phyloP scores from a whole-genome alignment of 2,797 vertebrate species.

The Anableps anableps region DNA sequence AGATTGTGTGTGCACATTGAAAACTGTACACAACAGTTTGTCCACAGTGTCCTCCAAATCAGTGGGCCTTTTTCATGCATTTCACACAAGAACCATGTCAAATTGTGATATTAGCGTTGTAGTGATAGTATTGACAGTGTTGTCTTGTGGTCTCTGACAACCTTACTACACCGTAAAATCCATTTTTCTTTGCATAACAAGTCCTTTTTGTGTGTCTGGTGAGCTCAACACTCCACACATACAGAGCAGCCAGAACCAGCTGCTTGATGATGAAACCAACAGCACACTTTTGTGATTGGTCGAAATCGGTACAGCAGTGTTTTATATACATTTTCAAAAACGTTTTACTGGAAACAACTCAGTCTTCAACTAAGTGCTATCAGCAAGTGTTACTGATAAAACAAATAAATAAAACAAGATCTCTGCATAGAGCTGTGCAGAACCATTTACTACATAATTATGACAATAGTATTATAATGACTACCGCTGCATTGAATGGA shows the following conservation, averaged over 20 bases:
- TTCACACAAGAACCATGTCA: slow-evolving; percentile 43
- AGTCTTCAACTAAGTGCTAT: slow-evolving; percentile 10
- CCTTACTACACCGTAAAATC: slow-evolving; percentile 45
- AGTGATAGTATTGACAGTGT: slow-evolving; percentile 55
- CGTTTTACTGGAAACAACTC: background rate
- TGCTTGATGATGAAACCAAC: slow-evolving; percentile 19
- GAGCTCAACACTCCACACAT: slow-evolving; percentile 40
- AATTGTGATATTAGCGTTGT: too few species aligned
- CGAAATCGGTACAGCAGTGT: slow-evolving; percentile 7
- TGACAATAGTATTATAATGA: slow-evolving; percentile 30
- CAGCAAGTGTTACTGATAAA: slow-evolving; percentile 13
- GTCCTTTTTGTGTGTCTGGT: slow-evolving; percentile 59
- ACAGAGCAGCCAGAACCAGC: slow-evolving; percentile 49
- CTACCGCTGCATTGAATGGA: slow-evolving; percentile 12
- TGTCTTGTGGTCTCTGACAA: slow-evolving; percentile 48
- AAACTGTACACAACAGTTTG: slow-evolving; percentile 28
- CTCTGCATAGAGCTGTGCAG: slow-evolving; percentile 24
- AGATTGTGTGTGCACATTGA: slow-evolving; percentile 16
- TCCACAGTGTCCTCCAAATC: slow-evolving; percentile 39
- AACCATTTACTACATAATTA: slow-evolving; percentile 7
- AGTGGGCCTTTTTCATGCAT: slow-evolving; percentile 54
- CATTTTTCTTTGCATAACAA: slow-evolving; percentile 54
- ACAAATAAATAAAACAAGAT: slow-evolving; percentile 16
- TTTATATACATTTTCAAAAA: background rate
- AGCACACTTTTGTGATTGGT: slow-evolving; percentile 25